Conservation (phyloP, 2,797 vertebrate species). For the Sebastes steindachneri region DNA sequence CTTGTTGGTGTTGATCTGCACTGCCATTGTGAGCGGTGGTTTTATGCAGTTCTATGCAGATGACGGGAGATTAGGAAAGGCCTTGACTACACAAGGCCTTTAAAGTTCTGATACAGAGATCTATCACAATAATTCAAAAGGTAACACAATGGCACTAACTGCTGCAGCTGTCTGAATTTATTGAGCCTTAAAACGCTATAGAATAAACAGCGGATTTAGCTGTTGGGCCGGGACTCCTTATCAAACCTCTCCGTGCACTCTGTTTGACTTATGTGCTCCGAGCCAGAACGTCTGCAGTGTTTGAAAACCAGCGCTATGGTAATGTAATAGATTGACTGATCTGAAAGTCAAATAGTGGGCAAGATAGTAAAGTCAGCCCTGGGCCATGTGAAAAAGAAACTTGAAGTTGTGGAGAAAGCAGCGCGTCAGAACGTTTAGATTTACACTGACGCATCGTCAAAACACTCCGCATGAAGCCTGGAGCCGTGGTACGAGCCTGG, state of each 20-base stretch:
- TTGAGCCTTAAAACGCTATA: slow-evolving; percentile 56
- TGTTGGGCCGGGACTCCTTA: slow-evolving; percentile 53
- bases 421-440: slow-evolving; percentile 41
- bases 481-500: slow-evolving; percentile 8
- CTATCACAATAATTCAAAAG: slow-evolving; percentile 65
- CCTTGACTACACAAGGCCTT: slow-evolving; percentile 56
- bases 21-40: slow-evolving; percentile 73
- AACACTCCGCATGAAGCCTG: slow-evolving; percentile 32
- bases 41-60: slow-evolving; percentile 81
- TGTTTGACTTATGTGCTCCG: slow-evolving; percentile 54
- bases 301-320: slow-evolving; percentile 51
- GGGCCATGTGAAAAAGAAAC: slow-evolving; percentile 39
- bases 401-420: slow-evolving; percentile 21
- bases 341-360: slow-evolving; percentile 62
- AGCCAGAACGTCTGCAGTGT: slow-evolving; percentile 42
- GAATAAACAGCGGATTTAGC: slow-evolving; percentile 64
- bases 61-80: slow-evolving; percentile 77
- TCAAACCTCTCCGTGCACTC: slow-evolving; percentile 56
- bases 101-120: slow-evolving; percentile 71
- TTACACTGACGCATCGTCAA: slow-evolving; percentile 44
- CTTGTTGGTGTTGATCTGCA: slow-evolving; percentile 80
- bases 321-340: slow-evolving; percentile 57
- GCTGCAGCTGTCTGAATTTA: slow-evolving; percentile 75
- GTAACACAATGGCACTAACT: slow-evolving; percentile 68
- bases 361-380: slow-evolving; percentile 39